phyloP scores from a whole-genome alignment of 2,113 vertebrate genomes.

The Atherinomorus stipes region DNA sequence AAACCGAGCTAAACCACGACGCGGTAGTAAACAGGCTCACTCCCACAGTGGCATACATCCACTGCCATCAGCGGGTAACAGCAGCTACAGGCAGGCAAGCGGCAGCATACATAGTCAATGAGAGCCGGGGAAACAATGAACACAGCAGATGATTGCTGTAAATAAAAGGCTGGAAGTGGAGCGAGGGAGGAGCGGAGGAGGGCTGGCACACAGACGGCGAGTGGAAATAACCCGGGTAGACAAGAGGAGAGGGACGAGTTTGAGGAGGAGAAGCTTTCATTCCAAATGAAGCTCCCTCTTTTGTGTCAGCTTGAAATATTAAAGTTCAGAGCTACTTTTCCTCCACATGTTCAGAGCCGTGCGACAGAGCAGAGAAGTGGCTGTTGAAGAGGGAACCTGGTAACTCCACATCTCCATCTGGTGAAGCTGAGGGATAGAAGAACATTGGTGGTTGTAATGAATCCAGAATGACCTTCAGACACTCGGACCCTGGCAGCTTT shows the following conservation, averaged over 20 bases:
- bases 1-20: slow-evolving; percentile 7
- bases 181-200: slow-evolving; percentile 41
- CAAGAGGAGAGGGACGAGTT: not conserved
- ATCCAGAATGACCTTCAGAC: slow-evolving; percentile 4
- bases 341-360: not conserved
- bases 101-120: slow-evolving; percentile 59
- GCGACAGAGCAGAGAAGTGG: not conserved
- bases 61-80: slow-evolving; percentile 34
- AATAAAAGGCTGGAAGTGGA: slow-evolving; percentile 62
- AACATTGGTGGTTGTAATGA: not conserved
- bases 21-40: slow-evolving; percentile 5
- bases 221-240: slow-evolving; percentile 1
- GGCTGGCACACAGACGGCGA: slow-evolving; percentile 20
- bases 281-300: slow-evolving; percentile 1
- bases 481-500: no score
- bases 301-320: slow-evolving; percentile 19
- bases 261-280: not conserved
- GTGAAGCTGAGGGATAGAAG: not conserved
- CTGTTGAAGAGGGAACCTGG: not conserved
- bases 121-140: slow-evolving; percentile 49
- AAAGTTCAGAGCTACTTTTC: not conserved
- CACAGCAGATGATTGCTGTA: slow-evolving; percentile 62
- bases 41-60: slow-evolving; percentile 17
- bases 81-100: slow-evolving; percentile 29
- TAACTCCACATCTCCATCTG: slow-evolving; percentile 1